A percentile compares a stretch with the other conserved stretches of the same genome.
phyloP scores from a whole-genome alignment of 2,797 vertebrate genomes.

The Danio aesculapii region DNA sequence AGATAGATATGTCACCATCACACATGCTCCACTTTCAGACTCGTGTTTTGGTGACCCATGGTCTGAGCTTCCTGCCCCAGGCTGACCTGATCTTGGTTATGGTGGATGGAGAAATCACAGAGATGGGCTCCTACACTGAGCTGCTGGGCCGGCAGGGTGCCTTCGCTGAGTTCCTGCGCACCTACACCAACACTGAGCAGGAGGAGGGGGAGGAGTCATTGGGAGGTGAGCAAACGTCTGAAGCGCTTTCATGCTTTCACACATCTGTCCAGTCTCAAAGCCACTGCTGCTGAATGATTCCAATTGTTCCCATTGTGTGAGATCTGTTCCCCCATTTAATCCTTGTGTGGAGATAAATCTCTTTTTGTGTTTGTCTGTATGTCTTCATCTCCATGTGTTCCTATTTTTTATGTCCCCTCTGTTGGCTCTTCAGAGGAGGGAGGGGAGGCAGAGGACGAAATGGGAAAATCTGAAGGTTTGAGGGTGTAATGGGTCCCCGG shows the following conservation, averaged over 20 bases:
- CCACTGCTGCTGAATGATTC: neutral
- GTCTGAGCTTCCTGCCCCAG: constrained; percentile 89
- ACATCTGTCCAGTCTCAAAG: neutral
- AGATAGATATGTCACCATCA: neutral
- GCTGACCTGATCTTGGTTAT: constrained; percentile 90
- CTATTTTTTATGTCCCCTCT: constrained; percentile 24
- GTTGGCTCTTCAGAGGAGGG: constrained; percentile 59
- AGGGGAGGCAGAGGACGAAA: constrained; percentile 52
- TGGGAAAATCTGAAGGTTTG: constrained; percentile 63
- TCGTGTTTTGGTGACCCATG: constrained; percentile 87
- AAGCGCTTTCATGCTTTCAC: constrained; percentile 1
- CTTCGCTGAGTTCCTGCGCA: constrained; percentile 89
- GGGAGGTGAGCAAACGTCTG: constrained; percentile 70
- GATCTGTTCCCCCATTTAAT: neutral
- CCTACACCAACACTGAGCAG: constrained; percentile 84
- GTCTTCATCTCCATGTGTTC: constrained; percentile 27
- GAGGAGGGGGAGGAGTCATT: constrained; percentile 57
- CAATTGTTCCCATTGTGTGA: neutral
- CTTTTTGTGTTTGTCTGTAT: constrained; percentile 12
- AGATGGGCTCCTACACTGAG: constrained; percentile 92
- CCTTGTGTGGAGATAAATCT: constrained; percentile 1
- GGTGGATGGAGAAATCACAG: constrained; percentile 91
- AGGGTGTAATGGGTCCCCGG: constrained; percentile 32
- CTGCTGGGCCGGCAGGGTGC: constrained; percentile 81
- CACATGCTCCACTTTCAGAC: constrained; percentile 71